A percentile compares a stretch with the other conserved stretches of the same genome.
Evolutionary conservation across 2,113 vertebrate genomes (phyloP).

Genomic region (Sturnus vulgaris): DNA sequence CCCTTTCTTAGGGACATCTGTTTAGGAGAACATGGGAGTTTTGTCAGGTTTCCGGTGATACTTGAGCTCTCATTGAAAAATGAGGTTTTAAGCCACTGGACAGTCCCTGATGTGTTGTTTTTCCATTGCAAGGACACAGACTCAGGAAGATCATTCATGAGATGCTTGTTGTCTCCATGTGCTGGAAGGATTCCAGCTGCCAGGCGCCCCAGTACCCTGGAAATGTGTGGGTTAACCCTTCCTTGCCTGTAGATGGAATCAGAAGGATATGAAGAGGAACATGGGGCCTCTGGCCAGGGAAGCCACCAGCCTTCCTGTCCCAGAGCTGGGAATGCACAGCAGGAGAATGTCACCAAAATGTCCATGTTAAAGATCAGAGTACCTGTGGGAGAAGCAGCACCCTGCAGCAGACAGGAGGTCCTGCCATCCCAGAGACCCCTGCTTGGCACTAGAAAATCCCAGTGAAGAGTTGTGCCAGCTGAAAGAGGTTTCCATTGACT

Average conservation of each 20-base stretch:
- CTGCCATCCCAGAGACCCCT: background rate
- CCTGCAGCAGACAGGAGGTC: background rate
- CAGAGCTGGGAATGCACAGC: background rate
- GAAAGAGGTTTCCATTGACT: background rate
- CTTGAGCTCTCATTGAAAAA: conserved; percentile 47
- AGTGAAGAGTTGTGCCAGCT: background rate
- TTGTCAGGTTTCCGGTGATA: conserved; percentile 35
- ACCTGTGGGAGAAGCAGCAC: background rate
- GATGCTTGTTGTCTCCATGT: background rate
- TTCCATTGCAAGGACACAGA: conserved; percentile 23
- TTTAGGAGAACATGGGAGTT: background rate
- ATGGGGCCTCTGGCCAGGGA: rapidly evolving
- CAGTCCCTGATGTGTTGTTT: background rate
- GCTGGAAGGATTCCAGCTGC: conserved; percentile 41
- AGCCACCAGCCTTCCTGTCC: background rate
- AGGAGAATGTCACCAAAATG: background rate
- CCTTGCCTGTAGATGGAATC: conserved; percentile 25
- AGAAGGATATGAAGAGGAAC: background rate
- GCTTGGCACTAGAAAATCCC: background rate
- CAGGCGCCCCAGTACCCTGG: background rate
- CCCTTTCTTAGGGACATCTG: background rate
- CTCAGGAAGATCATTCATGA: conserved; percentile 47
- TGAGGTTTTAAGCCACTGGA: conserved; percentile 18
- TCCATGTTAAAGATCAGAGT: background rate
- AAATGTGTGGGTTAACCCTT: conserved; percentile 55